phyloP scores from a whole-genome alignment of 2,888 invertebrate genomes.

The Leptopilina drosophilae region DNA sequence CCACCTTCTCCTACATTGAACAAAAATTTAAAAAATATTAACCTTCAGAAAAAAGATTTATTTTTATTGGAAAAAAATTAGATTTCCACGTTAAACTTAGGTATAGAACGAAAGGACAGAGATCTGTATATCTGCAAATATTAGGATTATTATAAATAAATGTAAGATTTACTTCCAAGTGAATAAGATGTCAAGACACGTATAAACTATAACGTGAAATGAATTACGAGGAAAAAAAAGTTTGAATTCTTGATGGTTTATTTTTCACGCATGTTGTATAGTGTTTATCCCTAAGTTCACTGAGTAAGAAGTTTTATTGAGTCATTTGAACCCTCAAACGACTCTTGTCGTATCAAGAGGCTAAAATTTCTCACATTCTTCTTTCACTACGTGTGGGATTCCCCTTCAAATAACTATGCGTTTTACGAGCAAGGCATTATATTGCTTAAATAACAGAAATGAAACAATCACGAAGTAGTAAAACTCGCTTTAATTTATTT shows the following conservation, averaged over 20 bases:
- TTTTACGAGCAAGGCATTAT: conserved; percentile 14
- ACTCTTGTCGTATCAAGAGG: conserved; percentile 16
- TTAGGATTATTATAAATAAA: too few relatives aligned
- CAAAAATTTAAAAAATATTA: too few relatives aligned
- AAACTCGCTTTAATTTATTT: background rate
- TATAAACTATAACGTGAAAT: too few relatives aligned
- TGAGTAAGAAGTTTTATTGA: conserved; percentile 18
- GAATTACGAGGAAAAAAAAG: too few relatives aligned
- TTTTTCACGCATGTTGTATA: background rate
- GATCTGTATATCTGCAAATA: too few relatives aligned
- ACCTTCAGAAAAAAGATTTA: too few relatives aligned
- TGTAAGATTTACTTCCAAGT: too few relatives aligned
- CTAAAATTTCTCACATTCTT: conserved; percentile 24
- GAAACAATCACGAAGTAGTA: background rate
- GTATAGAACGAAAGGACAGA: too few relatives aligned
- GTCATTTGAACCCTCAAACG: background rate
- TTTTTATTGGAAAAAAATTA: too few relatives aligned
- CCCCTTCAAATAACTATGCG: background rate
- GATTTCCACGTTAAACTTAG: too few relatives aligned
- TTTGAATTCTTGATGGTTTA: background rate
- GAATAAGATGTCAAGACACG: too few relatives aligned
- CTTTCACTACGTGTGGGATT: background rate
- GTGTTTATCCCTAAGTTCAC: background rate
- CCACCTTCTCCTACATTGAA: too few relatives aligned
- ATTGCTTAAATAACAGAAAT: background rate